Evolutionary conservation across 2,113 vertebrate genomes (phyloP).

Genomic region (Ageneiosus marmoratus): DNA sequence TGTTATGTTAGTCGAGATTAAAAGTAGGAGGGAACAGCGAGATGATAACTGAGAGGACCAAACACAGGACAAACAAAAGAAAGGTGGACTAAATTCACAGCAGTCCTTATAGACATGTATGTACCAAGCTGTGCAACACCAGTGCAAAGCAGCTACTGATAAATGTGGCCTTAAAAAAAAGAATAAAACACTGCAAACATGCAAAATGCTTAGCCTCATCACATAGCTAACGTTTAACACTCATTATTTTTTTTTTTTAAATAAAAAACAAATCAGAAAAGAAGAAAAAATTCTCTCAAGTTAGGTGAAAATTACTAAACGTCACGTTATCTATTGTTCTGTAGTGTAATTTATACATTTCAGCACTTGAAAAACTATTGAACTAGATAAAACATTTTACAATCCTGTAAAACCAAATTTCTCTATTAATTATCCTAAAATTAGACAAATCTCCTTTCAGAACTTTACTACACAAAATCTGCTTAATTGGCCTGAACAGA

Average conservation of each 20-base stretch:
- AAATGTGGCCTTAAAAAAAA: background rate
- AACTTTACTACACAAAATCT: background rate
- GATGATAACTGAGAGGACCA: slow-evolving; percentile 2
- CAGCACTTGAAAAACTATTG: background rate
- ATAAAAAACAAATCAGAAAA: too few species aligned
- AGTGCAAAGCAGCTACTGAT: background rate
- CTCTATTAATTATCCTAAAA: background rate
- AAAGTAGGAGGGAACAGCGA: slow-evolving; percentile 5
- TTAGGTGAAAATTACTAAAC: background rate
- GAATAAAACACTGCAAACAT: background rate
- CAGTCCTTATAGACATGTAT: background rate
- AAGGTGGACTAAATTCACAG: background rate
- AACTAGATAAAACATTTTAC: background rate
- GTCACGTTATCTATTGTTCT: background rate
- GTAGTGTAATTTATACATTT: background rate
- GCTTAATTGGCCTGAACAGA: background rate
- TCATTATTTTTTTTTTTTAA: too few species aligned
- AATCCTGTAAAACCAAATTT: background rate
- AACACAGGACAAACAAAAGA: background rate
- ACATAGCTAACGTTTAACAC: background rate
- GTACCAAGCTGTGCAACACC: background rate
- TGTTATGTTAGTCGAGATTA: slow-evolving; percentile 26
- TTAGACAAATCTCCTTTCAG: background rate
- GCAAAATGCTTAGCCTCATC: background rate
- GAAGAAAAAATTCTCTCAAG: background rate